Conservation (phyloP, 2,797 vertebrate species). For the Amazonetta brasiliensis region DNA sequence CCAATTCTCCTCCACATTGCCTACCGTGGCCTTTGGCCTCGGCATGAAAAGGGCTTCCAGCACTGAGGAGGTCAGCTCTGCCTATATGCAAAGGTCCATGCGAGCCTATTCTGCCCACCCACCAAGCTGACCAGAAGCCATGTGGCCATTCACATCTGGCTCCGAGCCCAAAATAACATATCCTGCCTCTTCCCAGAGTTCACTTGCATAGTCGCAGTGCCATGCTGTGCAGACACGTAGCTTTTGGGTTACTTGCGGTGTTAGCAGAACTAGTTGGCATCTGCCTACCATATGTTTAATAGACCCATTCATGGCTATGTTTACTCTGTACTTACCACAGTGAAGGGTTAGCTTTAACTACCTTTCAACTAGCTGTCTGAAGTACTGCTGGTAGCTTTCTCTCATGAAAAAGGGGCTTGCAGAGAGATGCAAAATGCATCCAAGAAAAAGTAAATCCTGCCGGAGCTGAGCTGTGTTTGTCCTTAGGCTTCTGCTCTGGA, state of each 20-base stretch:
- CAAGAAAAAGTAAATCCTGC: not conserved
- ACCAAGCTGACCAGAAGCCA: not conserved
- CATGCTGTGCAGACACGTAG: not conserved
- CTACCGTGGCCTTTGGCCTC: not conserved
- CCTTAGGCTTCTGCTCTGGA: not conserved
- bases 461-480: not conserved
- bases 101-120: rapidly evolving
- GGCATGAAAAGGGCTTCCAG: not conserved
- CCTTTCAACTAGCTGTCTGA: not conserved
- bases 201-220: not conserved
- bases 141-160: not conserved
- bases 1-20: not conserved
- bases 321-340: not conserved
- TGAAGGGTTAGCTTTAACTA: not conserved
- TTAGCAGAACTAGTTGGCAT: not conserved
- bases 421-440: not conserved
- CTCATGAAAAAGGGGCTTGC: not conserved
- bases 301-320: not conserved
- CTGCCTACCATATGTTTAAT: not conserved
- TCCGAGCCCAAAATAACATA: not conserved
- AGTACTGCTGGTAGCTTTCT: not conserved
- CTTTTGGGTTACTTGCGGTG: not conserved
- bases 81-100: not conserved
- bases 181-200: not conserved
- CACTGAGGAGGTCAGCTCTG: not conserved